Evolutionary conservation across 2,113 vertebrate genomes (phyloP).

Genomic region (Hystrix brachyura): DNA sequence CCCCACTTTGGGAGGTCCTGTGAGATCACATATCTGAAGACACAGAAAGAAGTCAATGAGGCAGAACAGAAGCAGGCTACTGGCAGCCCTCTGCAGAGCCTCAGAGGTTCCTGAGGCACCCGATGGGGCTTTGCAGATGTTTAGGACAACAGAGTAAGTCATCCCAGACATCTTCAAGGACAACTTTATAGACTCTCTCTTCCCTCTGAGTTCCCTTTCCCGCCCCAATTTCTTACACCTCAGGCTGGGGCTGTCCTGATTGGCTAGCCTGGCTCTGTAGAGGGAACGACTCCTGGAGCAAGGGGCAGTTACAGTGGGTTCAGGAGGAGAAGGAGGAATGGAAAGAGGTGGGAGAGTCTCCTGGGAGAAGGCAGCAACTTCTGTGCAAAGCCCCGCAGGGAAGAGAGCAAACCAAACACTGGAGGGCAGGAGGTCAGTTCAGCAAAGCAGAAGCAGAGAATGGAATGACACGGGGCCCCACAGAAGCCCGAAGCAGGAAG

Average conservation of each 20-base stretch:
- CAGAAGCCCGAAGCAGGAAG: background rate
- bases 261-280: background rate
- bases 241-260: background rate
- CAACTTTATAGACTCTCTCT: too few relatives aligned
- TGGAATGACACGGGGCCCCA: background rate
- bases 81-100: background rate
- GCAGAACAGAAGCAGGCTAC: background rate
- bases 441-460: background rate
- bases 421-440: background rate
- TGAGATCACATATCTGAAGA: background rate
- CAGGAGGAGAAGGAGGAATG: background rate
- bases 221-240: rapidly evolving
- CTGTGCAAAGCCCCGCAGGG: background rate
- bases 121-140: background rate
- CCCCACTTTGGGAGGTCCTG: background rate
- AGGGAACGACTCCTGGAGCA: background rate
- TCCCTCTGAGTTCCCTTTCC: background rate
- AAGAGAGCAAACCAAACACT: background rate
- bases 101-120: background rate
- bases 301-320: background rate
- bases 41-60: background rate
- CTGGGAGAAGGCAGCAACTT: too few relatives aligned
- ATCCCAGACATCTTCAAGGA: background rate
- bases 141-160: background rate
- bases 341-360: background rate